Percentiles rank a stretch among this genome's conserved stretches.
Evolutionary conservation across 2,797 vertebrate species (phyloP).

Genomic region (Mormyrus proboscirostris): DNA sequence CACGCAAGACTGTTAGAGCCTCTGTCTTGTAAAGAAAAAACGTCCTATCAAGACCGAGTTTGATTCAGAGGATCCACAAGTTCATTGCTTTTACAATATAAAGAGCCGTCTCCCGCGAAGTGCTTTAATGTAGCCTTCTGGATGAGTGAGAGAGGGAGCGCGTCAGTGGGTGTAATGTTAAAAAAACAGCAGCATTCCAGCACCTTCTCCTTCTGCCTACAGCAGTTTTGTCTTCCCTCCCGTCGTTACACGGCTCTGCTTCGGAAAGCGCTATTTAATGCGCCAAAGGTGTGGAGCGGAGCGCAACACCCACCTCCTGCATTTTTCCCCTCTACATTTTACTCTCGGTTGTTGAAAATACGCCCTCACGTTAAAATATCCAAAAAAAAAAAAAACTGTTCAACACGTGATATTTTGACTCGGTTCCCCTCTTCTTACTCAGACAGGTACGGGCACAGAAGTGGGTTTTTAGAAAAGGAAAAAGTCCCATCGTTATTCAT

Average conservation of each 20-base stretch:
- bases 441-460: neutral
- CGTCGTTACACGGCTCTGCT: conserved; percentile 48
- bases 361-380: neutral
- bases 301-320: neutral
- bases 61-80: neutral
- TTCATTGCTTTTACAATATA: neutral
- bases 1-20: conserved; percentile 15
- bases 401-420: neutral
- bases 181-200: conserved; percentile 65
- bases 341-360: neutral
- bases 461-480: neutral
- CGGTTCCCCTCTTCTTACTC: conserved; percentile 4
- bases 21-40: conserved; percentile 58
- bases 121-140: neutral
- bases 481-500: neutral
- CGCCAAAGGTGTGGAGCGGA: conserved; percentile 32
- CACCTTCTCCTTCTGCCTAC: conserved; percentile 60
- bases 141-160: neutral
- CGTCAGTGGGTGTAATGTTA: neutral
- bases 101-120: neutral
- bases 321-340: neutral
- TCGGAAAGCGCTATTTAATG: conserved; percentile 44
- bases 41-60: conserved; percentile 36
- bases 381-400: neutral
- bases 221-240: conserved; percentile 58